phyloP scores from a whole-genome alignment of 2,113 vertebrate genomes.

The Pangasianodon gigas region DNA sequence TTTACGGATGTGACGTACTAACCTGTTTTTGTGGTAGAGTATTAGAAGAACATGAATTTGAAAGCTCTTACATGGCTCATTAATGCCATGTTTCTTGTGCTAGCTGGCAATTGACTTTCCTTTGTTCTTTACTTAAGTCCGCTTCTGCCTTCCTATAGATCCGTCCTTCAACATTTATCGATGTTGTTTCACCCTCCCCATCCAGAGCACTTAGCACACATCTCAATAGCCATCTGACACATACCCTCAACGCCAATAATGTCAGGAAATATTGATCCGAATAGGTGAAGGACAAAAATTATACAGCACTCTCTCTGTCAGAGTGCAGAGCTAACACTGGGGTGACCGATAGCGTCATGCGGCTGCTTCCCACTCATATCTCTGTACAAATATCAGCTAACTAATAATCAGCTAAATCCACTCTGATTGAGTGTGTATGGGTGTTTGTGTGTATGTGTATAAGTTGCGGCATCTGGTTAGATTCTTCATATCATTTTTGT shows the following conservation, averaged over 20 bases:
- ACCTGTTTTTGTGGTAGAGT: not conserved
- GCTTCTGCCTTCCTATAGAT: slow-evolving; percentile 14
- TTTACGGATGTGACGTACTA: not conserved
- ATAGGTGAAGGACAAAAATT: slow-evolving; percentile 27
- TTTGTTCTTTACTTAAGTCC: not conserved
- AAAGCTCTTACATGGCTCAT: not conserved
- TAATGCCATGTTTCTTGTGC: not conserved
- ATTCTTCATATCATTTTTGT: not conserved
- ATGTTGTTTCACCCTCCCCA: slow-evolving; percentile 12
- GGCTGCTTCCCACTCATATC: not conserved
- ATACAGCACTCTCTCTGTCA: slow-evolving; percentile 26
- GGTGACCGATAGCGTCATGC: not conserved
- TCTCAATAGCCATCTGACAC: slow-evolving; percentile 18
- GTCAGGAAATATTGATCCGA: slow-evolving; percentile 48
- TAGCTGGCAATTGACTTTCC: not conserved
- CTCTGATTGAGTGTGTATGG: not conserved
- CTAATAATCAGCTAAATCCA: not conserved
- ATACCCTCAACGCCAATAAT: slow-evolving; percentile 33
- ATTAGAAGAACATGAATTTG: not conserved
- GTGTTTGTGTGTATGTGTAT: slow-evolving; percentile 6
- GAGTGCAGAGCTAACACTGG: not conserved
- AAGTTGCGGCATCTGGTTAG: not conserved
- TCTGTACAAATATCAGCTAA: slow-evolving; percentile 32
- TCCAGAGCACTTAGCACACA: slow-evolving; percentile 11
- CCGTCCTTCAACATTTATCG: slow-evolving; percentile 35